Evolutionary conservation across 1,140 invertebrate species (phyloP), one percentile per base, ranked within the genome.

Genomic region (Drosophila persimilis): DNA sequence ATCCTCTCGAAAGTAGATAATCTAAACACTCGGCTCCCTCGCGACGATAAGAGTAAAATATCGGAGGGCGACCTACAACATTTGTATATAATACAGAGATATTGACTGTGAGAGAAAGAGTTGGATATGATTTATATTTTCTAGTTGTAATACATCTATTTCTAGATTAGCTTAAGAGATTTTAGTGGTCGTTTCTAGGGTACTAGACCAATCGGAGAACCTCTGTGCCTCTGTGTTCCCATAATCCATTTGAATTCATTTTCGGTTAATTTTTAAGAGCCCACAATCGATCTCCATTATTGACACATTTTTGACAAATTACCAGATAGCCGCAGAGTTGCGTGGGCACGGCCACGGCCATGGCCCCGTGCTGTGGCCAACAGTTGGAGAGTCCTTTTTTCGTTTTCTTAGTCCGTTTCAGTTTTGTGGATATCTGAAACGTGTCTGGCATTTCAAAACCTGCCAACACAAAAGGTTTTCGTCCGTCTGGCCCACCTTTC

Each of bases 221-320:
- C 3, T 15, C 13, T 15, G 20, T 6, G 13, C 44, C 4, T 7
- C 7, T 46, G 11, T 54, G 39, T 26, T 63, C 35, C 5, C 52
- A 59, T 73, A 70, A 73, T 69, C 58, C 58, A 79, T 69, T 67
- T 51, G 69, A 78, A 65, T 58, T 74, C 79, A 74, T 80, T 78
- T 71, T 73, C 51, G 74, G 63, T 74, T 65, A 74, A 70, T 73
- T 78, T 78, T 71, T 65, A 73, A 81, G 51, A 77, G 65, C 51
- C 64, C 58, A 58, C 81, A 85, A 85, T 85, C 77, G 81, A 81
- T 86, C 69, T 81, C 76, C 71, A 86, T 86, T 86, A 88, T 86
- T 88, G 83, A 86, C 81, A 88, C 81, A 88, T 86, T 86, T 86
- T 86, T 86, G 83, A 86, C 81, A 86, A 86, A 86, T 86, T 88